Evolutionary conservation across 1,140 invertebrate genomes (phyloP).

Genomic region (Ostrea denselamellosa): DNA sequence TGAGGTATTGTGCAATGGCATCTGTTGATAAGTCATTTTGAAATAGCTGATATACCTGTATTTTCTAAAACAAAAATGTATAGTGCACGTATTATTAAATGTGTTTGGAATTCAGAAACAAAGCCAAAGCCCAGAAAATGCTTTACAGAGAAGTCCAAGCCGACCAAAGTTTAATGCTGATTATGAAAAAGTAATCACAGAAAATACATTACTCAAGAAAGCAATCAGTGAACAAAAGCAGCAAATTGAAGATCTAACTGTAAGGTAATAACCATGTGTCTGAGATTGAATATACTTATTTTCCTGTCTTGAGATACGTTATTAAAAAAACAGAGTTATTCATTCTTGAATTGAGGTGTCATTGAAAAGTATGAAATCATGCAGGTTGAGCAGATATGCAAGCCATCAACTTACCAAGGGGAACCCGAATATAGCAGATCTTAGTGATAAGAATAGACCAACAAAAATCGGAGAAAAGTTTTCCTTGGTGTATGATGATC

Average conservation of each 20-base stretch:
- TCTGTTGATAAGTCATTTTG: too few relatives aligned
- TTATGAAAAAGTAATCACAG: too few relatives aligned
- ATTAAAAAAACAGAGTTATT: neutral
- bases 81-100: too few relatives aligned
- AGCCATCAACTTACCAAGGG: conserved; percentile 47
- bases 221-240: neutral
- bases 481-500: conserved; percentile 46
- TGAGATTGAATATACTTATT: neutral
- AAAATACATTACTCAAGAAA: too few relatives aligned
- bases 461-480: conserved; percentile 49
- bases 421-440: conserved; percentile 50
- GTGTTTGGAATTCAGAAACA: too few relatives aligned
- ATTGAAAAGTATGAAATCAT: neutral
- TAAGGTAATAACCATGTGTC: neutral
- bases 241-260: neutral
- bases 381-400: conserved; percentile 47
- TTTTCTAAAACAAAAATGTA: too few relatives aligned
- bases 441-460: conserved; percentile 49
- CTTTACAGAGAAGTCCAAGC: too few relatives aligned
- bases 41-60: too few relatives aligned
- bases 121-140: too few relatives aligned
- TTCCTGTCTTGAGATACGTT: neutral
- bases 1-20: too few relatives aligned
- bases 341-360: neutral
- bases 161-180: too few relatives aligned